Evolutionary conservation across 1,140 invertebrate genomes (phyloP).

Genomic region (Mizuhopecten yessoensis): DNA sequence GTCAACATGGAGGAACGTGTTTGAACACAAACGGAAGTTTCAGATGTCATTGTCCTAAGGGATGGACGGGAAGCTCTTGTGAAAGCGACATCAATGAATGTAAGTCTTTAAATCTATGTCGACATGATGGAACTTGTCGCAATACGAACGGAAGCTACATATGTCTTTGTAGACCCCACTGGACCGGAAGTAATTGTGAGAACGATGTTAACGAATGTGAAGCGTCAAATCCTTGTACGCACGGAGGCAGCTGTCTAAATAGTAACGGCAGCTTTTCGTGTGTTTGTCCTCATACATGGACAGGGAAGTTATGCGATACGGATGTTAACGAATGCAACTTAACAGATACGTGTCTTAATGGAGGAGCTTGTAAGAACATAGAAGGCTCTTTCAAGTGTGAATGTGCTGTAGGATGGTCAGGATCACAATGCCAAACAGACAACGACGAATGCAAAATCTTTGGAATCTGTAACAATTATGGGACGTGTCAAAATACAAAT

Average conservation of each 20-base stretch:
- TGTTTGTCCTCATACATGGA: conserved; percentile 45
- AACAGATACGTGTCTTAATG: not conserved
- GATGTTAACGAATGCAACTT: conserved; percentile 56
- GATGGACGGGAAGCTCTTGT: conserved; percentile 46
- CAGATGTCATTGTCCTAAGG: conserved; percentile 29
- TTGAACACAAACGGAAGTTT: conserved; percentile 33
- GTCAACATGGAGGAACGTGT: conserved; percentile 52
- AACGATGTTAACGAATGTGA: not conserved
- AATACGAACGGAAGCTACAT: conserved; percentile 48
- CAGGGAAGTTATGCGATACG: conserved; percentile 13
- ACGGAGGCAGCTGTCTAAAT: conserved; percentile 50
- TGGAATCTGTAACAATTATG: conserved; percentile 25
- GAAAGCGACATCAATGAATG: conserved; percentile 24
- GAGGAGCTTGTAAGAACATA: not conserved
- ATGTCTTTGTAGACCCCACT: conserved; percentile 39
- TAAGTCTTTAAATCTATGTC: conserved; percentile 1
- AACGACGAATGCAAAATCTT: conserved; percentile 40
- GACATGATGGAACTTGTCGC: conserved; percentile 44
- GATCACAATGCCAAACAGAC: conserved; percentile 54
- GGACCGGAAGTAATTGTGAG: conserved; percentile 45
- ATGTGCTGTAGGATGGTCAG: conserved; percentile 53
- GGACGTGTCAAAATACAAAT: conserved; percentile 49
- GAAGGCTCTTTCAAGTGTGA: conserved; percentile 22
- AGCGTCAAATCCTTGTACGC: conserved; percentile 28
- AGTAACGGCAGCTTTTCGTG: conserved; percentile 51